These are phyloP conservation scores for Sula dactylatra DNA, from an alignment of 2,113 vertebrate species.

Conservation along the genomic window DNA sequence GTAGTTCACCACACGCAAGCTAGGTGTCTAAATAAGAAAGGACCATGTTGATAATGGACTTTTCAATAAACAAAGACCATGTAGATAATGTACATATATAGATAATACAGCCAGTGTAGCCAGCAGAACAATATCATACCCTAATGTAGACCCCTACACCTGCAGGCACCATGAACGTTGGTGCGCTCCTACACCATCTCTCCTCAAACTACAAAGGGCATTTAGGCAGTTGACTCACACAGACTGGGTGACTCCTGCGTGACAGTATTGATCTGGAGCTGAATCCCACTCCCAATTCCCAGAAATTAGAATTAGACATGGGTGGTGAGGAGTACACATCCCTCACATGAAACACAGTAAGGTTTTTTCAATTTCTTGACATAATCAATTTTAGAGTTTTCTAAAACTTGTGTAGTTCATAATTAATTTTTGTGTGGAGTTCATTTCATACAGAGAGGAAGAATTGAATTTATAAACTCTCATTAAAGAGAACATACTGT, in stretches of 20 bases:
- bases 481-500: background rate
- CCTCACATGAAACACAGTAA: background rate
- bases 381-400: background rate
- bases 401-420: background rate
- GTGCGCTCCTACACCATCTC: background rate
- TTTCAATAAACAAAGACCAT: background rate
- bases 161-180: background rate
- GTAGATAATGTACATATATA: rapidly evolving
- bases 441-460: background rate
- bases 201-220: background rate
- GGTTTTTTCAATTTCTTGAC: background rate
- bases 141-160: background rate
- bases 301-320: background rate
- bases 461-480: background rate
- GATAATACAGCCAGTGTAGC: background rate
- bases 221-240: background rate
- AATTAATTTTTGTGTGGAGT: background rate
- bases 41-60: rapidly evolving
- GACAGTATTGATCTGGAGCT: background rate
- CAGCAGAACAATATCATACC: background rate
- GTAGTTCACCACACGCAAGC: rapidly evolving
- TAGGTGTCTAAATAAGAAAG: background rate
- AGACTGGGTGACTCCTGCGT: background rate
- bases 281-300: background rate
- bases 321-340: background rate